Base-by-base conservation (phyloP, 2,113 vertebrate genomes). In the Phyllopteryx taeniolatus region DNA sequence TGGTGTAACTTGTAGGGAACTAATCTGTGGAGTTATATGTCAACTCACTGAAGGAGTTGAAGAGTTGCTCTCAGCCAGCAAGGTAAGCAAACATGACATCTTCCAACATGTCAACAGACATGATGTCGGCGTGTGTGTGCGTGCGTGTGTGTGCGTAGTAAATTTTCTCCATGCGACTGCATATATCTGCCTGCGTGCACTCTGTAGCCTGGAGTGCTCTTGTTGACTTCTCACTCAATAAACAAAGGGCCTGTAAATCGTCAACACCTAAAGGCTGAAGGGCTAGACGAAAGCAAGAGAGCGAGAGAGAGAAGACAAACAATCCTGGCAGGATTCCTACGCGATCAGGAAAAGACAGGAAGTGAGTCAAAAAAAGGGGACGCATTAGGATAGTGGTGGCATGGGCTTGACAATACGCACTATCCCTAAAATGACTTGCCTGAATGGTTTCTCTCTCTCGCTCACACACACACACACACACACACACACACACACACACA, bases 161-260 rank as follows among this genome's bases (percentile, higher is more conserved):
- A 42, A 65, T 70, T 75, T 74, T 82, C 70, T 75, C 49, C 79
- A 63, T 79, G 78, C 74, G 81, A 73, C 76, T 67, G 79, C 60
- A 68, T 83, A 78, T 79, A 68, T 85, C 76, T 79, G 59, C 70
- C 72, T 80, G 51, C 39, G 64, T 63, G 60, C 60, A 63, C 80
- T 79, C 74, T 68, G 69, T 31, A 86, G 77, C 80, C 27, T 65
- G 57, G 75, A 84, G 75, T 44, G 43, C 78, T 71, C 89, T 92
- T 92, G 93, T 92, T 92, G 91, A 92, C 87, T 90, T 88, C 87
- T 78, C 85, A 80, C 83, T 81, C 43, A 54, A 85, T 76, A 88
- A 90, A 86, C 83, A 84, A 80, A 73, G 69, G 74, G 76, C 71
- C 85, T 59, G 61, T 85, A 86, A 87, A 86, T 83, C 84, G 73